phyloP scores from a whole-genome alignment of 2,888 invertebrate species.

The Hirtodrosophila alboralis region DNA sequence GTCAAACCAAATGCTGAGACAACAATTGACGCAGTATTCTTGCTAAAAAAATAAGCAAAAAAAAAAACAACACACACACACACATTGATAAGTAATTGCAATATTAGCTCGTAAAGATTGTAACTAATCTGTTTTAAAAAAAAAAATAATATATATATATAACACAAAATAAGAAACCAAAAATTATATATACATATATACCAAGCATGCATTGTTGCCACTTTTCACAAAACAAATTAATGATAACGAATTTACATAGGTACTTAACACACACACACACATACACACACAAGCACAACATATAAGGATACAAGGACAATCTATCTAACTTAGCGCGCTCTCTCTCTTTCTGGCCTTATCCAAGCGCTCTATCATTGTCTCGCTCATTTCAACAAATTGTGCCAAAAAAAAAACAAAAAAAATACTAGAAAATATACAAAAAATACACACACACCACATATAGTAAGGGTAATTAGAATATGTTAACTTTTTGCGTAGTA shows the following conservation, averaged over 20 bases:
- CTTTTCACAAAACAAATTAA: conserved; percentile 33
- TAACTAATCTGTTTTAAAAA: conserved; percentile 21
- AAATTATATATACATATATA: conserved; percentile 9
- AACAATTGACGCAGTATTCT: conserved; percentile 41
- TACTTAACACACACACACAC: conserved; percentile 48
- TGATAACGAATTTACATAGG: conserved; percentile 73
- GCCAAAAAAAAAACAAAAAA: conserved; percentile 31
- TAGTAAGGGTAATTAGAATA: conserved; percentile 53
- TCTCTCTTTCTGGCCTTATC: conserved; percentile 34
- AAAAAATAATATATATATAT: conserved; percentile 10
- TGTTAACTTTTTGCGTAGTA: conserved; percentile 41
- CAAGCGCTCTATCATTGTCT: conserved; percentile 12
- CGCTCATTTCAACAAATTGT: conserved; percentile 38
- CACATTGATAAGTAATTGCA: conserved; percentile 64
- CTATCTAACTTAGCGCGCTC: conserved; percentile 20
- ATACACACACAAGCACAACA: conserved; percentile 17
- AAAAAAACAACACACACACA: conserved; percentile 23
- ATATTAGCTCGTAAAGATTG: conserved; percentile 59
- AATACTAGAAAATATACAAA: no score
- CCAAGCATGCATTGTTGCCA: conserved; percentile 37
- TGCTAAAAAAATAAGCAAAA: no score
- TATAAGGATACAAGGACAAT: conserved; percentile 17
- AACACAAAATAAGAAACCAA: conserved; percentile 3
- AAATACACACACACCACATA: conserved; percentile 4
- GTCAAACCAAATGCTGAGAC: conserved; percentile 21